Evolutionary conservation across 2,113 vertebrate species (phyloP).

Genomic region (Australoheros scitulus): DNA sequence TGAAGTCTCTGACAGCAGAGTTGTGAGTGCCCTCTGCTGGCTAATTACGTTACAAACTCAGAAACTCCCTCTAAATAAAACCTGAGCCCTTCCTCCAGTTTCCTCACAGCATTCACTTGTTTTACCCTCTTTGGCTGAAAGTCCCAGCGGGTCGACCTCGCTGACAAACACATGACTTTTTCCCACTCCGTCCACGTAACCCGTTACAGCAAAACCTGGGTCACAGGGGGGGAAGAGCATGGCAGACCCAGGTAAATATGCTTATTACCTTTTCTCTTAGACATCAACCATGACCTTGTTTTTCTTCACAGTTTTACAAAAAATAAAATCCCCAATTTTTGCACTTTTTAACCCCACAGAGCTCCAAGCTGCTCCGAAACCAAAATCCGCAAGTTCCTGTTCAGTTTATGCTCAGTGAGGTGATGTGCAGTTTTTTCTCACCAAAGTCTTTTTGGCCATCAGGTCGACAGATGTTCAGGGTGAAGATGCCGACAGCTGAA

Average conservation of each 20-base stretch:
- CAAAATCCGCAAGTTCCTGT: too few relatives aligned
- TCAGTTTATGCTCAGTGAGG: too few relatives aligned
- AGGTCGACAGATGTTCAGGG: slow-evolving; percentile 21
- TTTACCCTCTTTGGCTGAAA: slow-evolving; percentile 85
- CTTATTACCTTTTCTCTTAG: not conserved
- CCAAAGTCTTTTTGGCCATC: slow-evolving; percentile 20
- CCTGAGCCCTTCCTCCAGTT: not conserved
- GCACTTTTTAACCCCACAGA: too few relatives aligned
- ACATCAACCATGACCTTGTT: not conserved
- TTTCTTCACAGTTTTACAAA: not conserved
- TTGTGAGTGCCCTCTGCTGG: not conserved
- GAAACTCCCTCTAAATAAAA: not conserved
- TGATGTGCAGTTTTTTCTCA: slow-evolving; percentile 6
- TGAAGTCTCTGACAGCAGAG: not conserved
- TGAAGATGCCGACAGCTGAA: not conserved
- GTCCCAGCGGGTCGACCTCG: slow-evolving; percentile 84
- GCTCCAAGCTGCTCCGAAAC: not conserved
- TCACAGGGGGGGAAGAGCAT: not conserved
- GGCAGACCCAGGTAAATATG: not conserved
- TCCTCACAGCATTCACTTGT: not conserved
- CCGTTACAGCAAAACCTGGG: slow-evolving; percentile 90
- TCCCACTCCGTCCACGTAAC: slow-evolving; percentile 85
- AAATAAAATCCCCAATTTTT: too few relatives aligned
- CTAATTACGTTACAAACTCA: not conserved
- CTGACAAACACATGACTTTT: slow-evolving; percentile 85